Base-by-base conservation (phyloP, 2,888 invertebrate species). In the Drosophila barbarae region DNA sequence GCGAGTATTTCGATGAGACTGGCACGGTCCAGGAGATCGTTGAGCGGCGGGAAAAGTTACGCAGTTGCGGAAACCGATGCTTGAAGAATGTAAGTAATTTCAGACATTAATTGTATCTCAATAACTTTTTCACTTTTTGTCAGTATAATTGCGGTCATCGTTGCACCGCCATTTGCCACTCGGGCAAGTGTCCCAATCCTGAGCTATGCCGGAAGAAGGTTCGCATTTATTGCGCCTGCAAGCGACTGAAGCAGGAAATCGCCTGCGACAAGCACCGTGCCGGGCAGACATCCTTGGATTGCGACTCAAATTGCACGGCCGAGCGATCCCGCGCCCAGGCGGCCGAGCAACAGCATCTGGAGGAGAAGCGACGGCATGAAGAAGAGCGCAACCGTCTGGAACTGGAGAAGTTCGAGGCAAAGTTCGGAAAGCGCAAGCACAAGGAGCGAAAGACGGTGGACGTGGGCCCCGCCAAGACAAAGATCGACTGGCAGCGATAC, bases 111-210 rank as follows among this genome's bases (percentile, higher is more conserved):
- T 9, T 41, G 7, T 1, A 7, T 8, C 6, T 23, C 7, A 13
- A n/a, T n/a, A 41, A 13, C 8, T n/a, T 9, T 23, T 3, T 0
- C 0, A 23, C 4, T 2, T n/a, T 0, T 10, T 72, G 69, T 34
- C 86, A 96, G 93, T 93, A 95, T 86, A 88, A 92, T 8, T 98
- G 98, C 89, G 95, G 96, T 0, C 98, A 98, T 89, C 93, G 95
- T 8, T 96, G 96, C 86, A 90, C 91, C 35, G 90, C 92, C 8
- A 90, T 91, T 41, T 96, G 96, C 77, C 96, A 96, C 86, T 90
- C 93, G 0, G 95, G 95, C 0, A 80, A 88, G 0, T 97, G 96
- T 85, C 91, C 92, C 1, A 91, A 91, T 69, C 89, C 91, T 6
- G 93, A 94, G 67, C 87, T 90, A 0, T 98, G 98, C 86, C 92